Evolutionary conservation across 37 sponge, comb jelly and placozoan genomes (phyloP).

Genomic region (Oscarella lobularis): DNA sequence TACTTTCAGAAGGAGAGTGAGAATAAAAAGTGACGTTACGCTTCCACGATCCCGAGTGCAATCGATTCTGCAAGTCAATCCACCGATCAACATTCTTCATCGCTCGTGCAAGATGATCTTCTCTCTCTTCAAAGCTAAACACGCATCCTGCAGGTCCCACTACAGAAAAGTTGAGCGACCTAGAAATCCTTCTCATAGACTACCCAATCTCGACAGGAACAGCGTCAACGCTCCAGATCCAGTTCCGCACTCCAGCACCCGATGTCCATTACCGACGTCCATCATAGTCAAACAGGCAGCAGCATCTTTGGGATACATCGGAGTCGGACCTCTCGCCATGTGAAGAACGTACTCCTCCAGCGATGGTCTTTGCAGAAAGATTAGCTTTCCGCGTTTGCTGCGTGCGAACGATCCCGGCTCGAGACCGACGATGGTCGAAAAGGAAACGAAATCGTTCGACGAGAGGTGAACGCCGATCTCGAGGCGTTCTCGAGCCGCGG

Average conservation of each 20-base stretch:
- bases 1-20: too few relatives aligned
- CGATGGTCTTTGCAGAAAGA: conserved; percentile 23
- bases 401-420: not conserved
- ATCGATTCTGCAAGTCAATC: conserved; percentile 4
- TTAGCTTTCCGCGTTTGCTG: not conserved
- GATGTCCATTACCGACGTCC: conserved; percentile 31
- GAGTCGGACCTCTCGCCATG: conserved; percentile 38
- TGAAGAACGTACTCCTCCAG: conserved; percentile 42
- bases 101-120: conserved; percentile 20
- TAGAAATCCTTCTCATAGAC: not conserved
- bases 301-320: conserved; percentile 42
- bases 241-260: conserved; percentile 45
- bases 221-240: conserved; percentile 65
- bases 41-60: conserved; percentile 9
- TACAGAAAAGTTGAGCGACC: conserved; percentile 6
- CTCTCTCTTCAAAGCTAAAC: conserved; percentile 36
- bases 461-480: too few relatives aligned
- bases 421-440: not conserved
- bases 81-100: conserved; percentile 22
- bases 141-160: conserved; percentile 35
- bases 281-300: conserved; percentile 23
- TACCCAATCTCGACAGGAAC: conserved; percentile 51
- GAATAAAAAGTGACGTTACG: conserved; percentile 22
- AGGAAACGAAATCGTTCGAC: too few relatives aligned
- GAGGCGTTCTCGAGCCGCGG: too few relatives aligned